These are phyloP conservation scores for Chrysogorgia sp. DNA, from an alignment of 92 coral and sea anemone genomes.

Conservation along the genomic window DNA sequence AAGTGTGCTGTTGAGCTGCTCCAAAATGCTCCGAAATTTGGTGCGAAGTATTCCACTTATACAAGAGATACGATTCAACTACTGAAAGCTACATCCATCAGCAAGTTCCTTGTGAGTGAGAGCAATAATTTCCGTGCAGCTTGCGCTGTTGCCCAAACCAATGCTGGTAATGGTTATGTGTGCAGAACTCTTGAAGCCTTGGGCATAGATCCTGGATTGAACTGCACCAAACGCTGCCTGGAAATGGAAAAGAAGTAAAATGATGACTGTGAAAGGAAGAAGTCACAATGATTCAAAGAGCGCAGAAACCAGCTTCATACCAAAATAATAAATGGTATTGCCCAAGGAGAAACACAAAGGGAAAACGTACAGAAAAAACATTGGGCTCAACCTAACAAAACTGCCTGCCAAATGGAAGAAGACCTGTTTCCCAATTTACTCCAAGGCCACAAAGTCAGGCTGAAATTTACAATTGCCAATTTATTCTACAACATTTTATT, in stretches of 20 bases:
- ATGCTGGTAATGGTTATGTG: conserved; percentile 18
- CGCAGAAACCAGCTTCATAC: too few species aligned
- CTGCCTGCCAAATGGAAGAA: neutral
- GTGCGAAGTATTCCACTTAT: too few species aligned
- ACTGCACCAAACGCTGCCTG: neutral
- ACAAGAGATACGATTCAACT: too few species aligned
- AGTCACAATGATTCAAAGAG: conserved; percentile 13
- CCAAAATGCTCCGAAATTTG: too few species aligned
- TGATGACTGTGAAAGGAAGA: neutral
- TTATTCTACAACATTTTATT: conserved; percentile 29
- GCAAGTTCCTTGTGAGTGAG: too few species aligned
- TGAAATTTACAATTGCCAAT: neutral
- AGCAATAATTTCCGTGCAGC: too few species aligned
- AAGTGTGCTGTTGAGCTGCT: too few species aligned
- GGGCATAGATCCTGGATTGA: conserved; percentile 21
- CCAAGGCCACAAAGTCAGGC: conserved; percentile 20
- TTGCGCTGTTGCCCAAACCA: too few species aligned
- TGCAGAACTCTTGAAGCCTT: conserved; percentile 21
- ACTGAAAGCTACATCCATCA: too few species aligned
- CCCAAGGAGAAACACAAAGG: conserved; percentile 16
- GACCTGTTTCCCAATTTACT: conserved; percentile 13
- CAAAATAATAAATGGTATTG: neutral
- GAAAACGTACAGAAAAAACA: conserved; percentile 17
- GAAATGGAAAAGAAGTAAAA: conserved; percentile 27
- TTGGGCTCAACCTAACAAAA: conserved; percentile 21